Evolutionary conservation across 2,113 vertebrate species (phyloP), one percentile per base, ranked within the genome.

Genomic region (Ictidomys tridecemlineatus): DNA sequence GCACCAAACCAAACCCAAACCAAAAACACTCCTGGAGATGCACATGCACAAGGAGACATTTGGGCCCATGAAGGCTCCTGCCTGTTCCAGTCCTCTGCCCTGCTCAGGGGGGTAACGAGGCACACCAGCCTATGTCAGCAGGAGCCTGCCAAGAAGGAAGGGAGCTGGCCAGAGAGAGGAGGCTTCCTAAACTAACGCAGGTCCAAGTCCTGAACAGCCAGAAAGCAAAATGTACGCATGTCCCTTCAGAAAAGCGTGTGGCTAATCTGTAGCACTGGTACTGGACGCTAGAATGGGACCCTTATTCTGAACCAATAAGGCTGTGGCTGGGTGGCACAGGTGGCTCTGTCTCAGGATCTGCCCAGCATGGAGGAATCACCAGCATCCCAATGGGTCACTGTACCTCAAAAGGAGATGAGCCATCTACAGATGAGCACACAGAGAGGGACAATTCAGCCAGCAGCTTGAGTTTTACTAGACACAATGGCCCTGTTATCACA

Each of bases 41-140:
- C 39, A 18, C 39, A 30, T 61, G 8, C 39, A n/a, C 28, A 14
- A 28, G 18, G 53, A 74, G 69, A 67, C n/a, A 67, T 28, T 8
- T 51, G 20, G 70, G 28, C 5, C 7, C 2, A 18, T 1, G 8
- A 37, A n/a, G 14, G 8, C 30, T 34, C 34, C 84, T 51, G 28
- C 45, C 22, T 24, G 28, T 4, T 58, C 32, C 17, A 58, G 24
- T 3, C 48, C 7, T 39, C 24, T 11, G 69, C 58, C 87, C 83
- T 30, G 86, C 28, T 8, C 11, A 2, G 2, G 2, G 4, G 65
- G n/a, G 4, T 14, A 14, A 2, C 8, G 14, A 20, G 6, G 14
- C 1, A 7, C 3, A 30, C 77, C 8, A 0, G 39, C 16, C 8
- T 7, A n/a, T 8, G 32, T 42, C 16, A 20, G 48, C 1, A 26